Base-by-base conservation (phyloP, 2,888 invertebrate genomes). In the Drosophila nigritarsus region DNA sequence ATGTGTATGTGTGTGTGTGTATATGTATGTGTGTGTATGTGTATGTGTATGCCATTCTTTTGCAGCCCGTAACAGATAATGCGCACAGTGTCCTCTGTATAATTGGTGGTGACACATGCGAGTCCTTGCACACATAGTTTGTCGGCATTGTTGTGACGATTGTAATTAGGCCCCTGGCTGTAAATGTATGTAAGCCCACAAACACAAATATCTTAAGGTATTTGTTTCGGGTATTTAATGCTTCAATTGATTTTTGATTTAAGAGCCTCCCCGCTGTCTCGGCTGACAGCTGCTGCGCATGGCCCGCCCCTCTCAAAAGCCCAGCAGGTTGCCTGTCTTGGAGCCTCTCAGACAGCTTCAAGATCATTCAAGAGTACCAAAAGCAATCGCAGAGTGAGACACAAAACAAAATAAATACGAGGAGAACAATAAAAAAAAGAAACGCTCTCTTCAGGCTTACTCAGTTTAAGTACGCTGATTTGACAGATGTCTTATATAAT, bases 41-140 rank as follows among this genome's bases (percentile, higher is more conserved):
- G 9, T 53, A 9, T 32, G 51, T 32, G 50, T 59, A 55, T 72
- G 63, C 55, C 81, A 85, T 87, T 87, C 85, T 73, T 78, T 55
- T 60, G 62, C 78, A 65, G 68, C 50, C 53, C 48, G 61, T 40
- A 38, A 34, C 56, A 64, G 58, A 60, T 62, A 77, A 73, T 78
- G 69, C 60, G 63, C 72, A 73, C 82, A 82, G 82, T 81, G 82
- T 85, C 86, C 78, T 83, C 82, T 77, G 81, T 83, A 83, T 90
- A 91, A 90, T 90, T 91, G 91, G 77, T 88, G 83, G 80, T 88
- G 87, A 90, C 89, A 90, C 73, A 83, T 73, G 68, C 67, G 75
- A 70, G 66, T 78, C 55, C 68, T 58, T 54, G 38, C 36, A 27
- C 36, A n/a, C 38, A 27, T 36, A 53, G 56, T 58, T 53, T 30